These are phyloP conservation scores for Rhinichthys klamathensis DNA, from an alignment of 2,113 vertebrate genomes.

Conservation along the genomic window DNA sequence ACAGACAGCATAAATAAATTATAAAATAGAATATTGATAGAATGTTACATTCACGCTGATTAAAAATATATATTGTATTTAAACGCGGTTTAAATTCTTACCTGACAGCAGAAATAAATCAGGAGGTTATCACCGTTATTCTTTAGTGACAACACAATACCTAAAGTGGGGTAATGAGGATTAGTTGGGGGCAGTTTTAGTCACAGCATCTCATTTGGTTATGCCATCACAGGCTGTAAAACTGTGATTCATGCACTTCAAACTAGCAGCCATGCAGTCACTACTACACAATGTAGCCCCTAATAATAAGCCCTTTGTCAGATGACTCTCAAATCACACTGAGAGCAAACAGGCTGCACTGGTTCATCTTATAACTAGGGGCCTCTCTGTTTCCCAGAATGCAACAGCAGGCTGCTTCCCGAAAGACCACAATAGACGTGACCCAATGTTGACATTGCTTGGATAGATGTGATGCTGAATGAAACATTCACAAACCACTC, in stretches of 20 bases:
- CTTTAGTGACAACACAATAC: constrained; percentile 7
- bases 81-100: neutral
- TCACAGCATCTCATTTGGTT: constrained; percentile 50
- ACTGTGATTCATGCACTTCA: constrained; percentile 61
- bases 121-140: neutral
- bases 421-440: constrained; percentile 50
- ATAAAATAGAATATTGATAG: neutral
- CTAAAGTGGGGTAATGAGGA: constrained; percentile 6
- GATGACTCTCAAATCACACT: constrained; percentile 55
- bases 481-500: constrained; percentile 35
- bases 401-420: constrained; percentile 36
- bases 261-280: constrained; percentile 60
- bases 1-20: neutral
- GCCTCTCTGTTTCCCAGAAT: constrained; percentile 53
- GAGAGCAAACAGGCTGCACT: constrained; percentile 55
- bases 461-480: constrained; percentile 37
- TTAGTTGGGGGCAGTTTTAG: neutral
- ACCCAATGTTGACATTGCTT: constrained; percentile 50
- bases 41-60: neutral
- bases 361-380: constrained; percentile 57
- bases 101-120: constrained; percentile 6
- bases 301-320: constrained; percentile 73
- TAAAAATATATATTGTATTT: neutral
- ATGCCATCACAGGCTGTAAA: constrained; percentile 60
- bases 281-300: constrained; percentile 52